Conservation (phyloP, 2,113 vertebrate species). For the Phycodurus eques region DNA sequence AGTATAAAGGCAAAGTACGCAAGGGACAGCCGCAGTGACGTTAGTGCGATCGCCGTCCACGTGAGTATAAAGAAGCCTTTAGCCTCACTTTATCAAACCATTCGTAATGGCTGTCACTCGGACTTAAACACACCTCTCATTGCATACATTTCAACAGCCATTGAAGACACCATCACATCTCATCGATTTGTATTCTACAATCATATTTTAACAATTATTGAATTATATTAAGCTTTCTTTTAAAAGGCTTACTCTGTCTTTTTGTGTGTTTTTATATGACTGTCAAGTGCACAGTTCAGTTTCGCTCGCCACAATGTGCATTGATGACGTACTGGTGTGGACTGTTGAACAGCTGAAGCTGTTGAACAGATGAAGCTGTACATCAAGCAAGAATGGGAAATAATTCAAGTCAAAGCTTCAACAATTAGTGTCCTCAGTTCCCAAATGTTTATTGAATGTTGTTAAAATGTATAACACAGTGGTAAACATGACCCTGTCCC, state of each 20-base stretch:
- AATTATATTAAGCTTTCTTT: slow-evolving; percentile 24
- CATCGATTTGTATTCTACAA: slow-evolving; percentile 23
- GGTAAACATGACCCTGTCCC: too few relatives aligned
- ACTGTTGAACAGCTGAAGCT: too few relatives aligned
- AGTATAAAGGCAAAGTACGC: too few relatives aligned
- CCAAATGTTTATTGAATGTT: too few relatives aligned
- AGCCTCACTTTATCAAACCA: slow-evolving; percentile 49
- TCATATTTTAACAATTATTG: slow-evolving; percentile 18
- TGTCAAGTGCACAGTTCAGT: not conserved
- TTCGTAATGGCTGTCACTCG: slow-evolving; percentile 53
- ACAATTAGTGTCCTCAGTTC: too few relatives aligned
- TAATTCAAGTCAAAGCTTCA: too few relatives aligned
- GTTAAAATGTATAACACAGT: too few relatives aligned
- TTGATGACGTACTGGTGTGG: not conserved
- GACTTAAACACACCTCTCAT: slow-evolving; percentile 43
- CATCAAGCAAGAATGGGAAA: too few relatives aligned
- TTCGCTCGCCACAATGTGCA: not conserved
- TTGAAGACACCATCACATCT: slow-evolving; percentile 10
- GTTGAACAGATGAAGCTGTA: too few relatives aligned
- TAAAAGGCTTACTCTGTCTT: not conserved
- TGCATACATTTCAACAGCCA: slow-evolving; percentile 27
- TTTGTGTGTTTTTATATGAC: not conserved
- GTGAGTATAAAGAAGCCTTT: too few relatives aligned
- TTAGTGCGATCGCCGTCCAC: too few relatives aligned
- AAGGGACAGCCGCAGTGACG: too few relatives aligned